A percentile compares a stretch with the other conserved stretches of the same genome.
Evolutionary conservation across 2,888 invertebrate species (phyloP).

Genomic region (Pilophorus perplexus): DNA sequence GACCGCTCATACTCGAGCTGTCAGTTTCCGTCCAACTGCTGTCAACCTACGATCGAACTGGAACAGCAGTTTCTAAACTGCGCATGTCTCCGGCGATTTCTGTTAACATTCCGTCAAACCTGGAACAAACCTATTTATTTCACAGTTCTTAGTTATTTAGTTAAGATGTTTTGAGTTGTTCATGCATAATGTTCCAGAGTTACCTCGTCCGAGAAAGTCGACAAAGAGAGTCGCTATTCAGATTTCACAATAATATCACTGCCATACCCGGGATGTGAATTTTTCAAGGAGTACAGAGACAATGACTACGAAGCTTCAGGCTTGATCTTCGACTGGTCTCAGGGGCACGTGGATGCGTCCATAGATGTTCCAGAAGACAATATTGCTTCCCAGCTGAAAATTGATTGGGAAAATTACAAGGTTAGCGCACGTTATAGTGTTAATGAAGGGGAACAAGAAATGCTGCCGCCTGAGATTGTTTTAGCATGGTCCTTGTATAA

Average conservation of each 20-base stretch:
- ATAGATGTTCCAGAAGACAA: conserved; percentile 62
- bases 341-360: conserved; percentile 66
- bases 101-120: too few relatives aligned
- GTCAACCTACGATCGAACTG: too few relatives aligned
- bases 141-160: too few relatives aligned
- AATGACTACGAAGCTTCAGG: conserved; percentile 66
- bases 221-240: conserved; percentile 70
- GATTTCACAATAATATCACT: conserved; percentile 69
- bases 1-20: too few relatives aligned
- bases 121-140: too few relatives aligned
- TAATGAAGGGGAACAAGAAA: too few relatives aligned
- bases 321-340: conserved; percentile 71
- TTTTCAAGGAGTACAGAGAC: conserved; percentile 71
- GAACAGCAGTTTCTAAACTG: too few relatives aligned
- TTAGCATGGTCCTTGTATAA: too few relatives aligned
- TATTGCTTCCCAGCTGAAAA: conserved; percentile 55
- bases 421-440: too few relatives aligned
- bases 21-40: too few relatives aligned
- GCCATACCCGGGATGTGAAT: conserved; percentile 83
- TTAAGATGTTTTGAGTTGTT: neutral
- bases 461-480: too few relatives aligned
- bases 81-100: too few relatives aligned
- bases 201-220: conserved; percentile 79
- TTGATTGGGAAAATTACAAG: conserved; percentile 67
- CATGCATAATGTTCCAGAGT: conserved; percentile 58